Evolutionary conservation across 2,888 invertebrate genomes (phyloP), one percentile per base, ranked within the genome.

Genomic region (Subacronicta megacephala): DNA sequence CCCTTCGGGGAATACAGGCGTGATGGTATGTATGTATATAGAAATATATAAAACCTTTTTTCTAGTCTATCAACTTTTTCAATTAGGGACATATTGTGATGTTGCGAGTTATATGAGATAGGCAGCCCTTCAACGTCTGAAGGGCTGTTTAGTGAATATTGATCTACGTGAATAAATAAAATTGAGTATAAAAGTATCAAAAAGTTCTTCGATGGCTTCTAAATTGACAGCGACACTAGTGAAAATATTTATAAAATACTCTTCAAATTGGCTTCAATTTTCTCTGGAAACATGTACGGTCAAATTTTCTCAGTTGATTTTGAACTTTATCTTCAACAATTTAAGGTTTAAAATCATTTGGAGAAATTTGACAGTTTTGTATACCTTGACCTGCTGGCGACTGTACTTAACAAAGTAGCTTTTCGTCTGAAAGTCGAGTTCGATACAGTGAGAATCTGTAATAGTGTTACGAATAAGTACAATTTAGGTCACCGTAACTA

Each of bases 221-320:
- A 26, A 58, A n/a, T 29, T 17, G 7, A 12, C 2, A 17, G 13
- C 2, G 13, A 50, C 10, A 6, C 17, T 18, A 23, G 20, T n/a
- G n/a, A 38, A 31, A 20, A 47, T 47, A 47, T 26, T 38, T 57
- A 45, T 38, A 7, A 33, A 50, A 16, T 29, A 23, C n/a, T n/a
- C 13, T 38, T n/a, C n/a, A 20, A 26, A 31, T n/a, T 35, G 17
- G 2, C n/a, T n/a, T n/a, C n/a, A 31, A n/a, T 35, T 44, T 31
- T 26, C 31, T 31, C 3, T 7, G 35, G 44, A 44, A 57, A 47
- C 38, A n/a, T n/a, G n/a, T n/a, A n/a, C n/a, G n/a, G n/a, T n/a
- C n/a, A n/a, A n/a, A n/a, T n/a, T n/a, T n/a, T n/a, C n/a, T n/a
- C n/a, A n/a, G n/a, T n/a, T n/a, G n/a, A n/a, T n/a, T n/a, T n/a